phyloP scores from a whole-genome alignment of 2,797 vertebrate genomes.

The Amazonetta brasiliensis region DNA sequence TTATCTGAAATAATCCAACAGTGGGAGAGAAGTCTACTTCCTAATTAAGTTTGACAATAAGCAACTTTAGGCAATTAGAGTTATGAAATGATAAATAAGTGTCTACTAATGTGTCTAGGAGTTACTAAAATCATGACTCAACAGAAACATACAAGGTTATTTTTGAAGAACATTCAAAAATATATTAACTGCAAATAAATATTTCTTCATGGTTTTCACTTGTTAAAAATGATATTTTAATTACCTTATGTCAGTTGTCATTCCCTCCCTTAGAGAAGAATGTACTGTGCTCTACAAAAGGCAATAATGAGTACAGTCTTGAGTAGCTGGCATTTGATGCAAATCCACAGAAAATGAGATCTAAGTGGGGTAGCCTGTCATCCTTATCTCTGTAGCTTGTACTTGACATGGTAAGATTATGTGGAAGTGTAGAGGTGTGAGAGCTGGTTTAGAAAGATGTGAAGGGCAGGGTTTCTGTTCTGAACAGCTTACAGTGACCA shows the following conservation, averaged over 20 bases:
- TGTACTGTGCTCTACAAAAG: slow-evolving; percentile 9
- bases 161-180: not conserved
- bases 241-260: not conserved
- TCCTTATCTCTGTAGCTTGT: slow-evolving; percentile 11
- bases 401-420: slow-evolving; percentile 40
- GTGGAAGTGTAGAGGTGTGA: slow-evolving; percentile 41
- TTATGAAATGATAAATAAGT: not conserved
- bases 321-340: slow-evolving; percentile 49
- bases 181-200: not conserved
- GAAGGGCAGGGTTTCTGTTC: not conserved
- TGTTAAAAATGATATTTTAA: not conserved
- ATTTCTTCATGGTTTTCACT: not conserved
- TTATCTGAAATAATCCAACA: not conserved
- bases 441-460: slow-evolving; percentile 42
- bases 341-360: slow-evolving; percentile 52
- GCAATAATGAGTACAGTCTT: not conserved
- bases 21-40: not conserved
- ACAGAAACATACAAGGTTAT: not conserved
- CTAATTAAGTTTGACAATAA: not conserved
- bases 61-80: too few species aligned
- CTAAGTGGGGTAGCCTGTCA: slow-evolving; percentile 23
- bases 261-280: not conserved
- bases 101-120: not conserved
- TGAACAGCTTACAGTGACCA: slow-evolving; percentile 53
- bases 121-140: not conserved